These are phyloP conservation scores for Noctua comes DNA, from an alignment of 2,888 invertebrate genomes.

Conservation along the genomic window DNA sequence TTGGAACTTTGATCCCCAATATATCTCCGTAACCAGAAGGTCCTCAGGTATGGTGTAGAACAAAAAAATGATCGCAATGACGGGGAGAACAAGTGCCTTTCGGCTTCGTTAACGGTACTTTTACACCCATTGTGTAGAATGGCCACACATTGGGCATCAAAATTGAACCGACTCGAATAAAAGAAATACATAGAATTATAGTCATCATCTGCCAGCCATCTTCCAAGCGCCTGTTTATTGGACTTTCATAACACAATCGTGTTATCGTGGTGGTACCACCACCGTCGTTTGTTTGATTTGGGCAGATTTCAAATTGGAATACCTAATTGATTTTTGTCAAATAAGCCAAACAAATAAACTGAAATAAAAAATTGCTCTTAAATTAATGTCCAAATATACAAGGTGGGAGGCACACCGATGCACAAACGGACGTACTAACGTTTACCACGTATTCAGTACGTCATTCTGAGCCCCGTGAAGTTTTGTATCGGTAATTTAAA, in stretches of 20 bases:
- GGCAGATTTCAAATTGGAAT: background rate
- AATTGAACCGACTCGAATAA: background rate
- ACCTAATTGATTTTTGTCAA: background rate
- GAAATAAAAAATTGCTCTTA: background rate
- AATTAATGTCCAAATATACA: conserved; percentile 2
- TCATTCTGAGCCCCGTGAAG: no score
- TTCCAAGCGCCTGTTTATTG: background rate
- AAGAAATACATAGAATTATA: background rate
- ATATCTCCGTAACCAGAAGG: no score
- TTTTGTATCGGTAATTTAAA: no score
- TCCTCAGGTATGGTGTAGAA: no score
- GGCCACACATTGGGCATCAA: background rate
- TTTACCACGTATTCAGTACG: no score
- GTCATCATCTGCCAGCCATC: background rate
- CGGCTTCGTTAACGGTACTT: no score
- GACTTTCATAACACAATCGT: background rate
- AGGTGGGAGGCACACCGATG: background rate
- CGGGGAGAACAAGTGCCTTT: no score
- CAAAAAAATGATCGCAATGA: no score
- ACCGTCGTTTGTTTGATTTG: background rate
- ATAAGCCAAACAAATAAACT: background rate
- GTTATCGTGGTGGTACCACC: no score
- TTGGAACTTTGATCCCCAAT: no score
- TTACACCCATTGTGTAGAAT: background rate
- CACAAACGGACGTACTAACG: no score